A percentile compares a stretch with the other conserved stretches of the same genome.
These are phyloP conservation scores for Polymixis flavicincta DNA, from an alignment of 2,888 invertebrate genomes.

Conservation along the genomic window DNA sequence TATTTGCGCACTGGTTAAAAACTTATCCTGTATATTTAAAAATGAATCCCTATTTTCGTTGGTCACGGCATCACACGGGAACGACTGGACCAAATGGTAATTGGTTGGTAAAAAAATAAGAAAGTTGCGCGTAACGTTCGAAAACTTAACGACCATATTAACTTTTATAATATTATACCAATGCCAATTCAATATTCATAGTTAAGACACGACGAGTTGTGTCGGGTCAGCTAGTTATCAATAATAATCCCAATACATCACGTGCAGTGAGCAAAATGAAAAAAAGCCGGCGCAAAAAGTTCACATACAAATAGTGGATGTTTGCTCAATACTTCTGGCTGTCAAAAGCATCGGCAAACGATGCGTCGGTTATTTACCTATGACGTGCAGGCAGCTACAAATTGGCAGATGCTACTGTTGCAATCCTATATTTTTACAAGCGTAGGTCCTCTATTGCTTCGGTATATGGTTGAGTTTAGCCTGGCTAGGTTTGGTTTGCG, in stretches of 20 bases:
- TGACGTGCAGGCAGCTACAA: slow-evolving; percentile 79
- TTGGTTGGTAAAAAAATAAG: too few relatives aligned
- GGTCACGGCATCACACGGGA: too few relatives aligned
- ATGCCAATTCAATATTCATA: too few relatives aligned
- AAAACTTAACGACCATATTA: too few relatives aligned
- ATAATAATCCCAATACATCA: slow-evolving; percentile 48
- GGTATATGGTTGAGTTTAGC: slow-evolving; percentile 59
- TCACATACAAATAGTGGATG: slow-evolving; percentile 78
- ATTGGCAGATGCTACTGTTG: slow-evolving; percentile 76
- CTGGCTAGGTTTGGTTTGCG: slow-evolving; percentile 14
- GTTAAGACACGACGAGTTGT: too few relatives aligned
- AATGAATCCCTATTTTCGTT: too few relatives aligned
- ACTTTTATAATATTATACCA: too few relatives aligned
- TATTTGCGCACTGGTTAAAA: too few relatives aligned
- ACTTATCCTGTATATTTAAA: too few relatives aligned
- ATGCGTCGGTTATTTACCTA: slow-evolving; percentile 82
- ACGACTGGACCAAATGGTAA: too few relatives aligned
- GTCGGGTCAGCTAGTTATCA: too few relatives aligned
- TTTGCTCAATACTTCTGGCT: slow-evolving; percentile 82
- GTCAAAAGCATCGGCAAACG: slow-evolving; percentile 87
- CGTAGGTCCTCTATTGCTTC: slow-evolving; percentile 34
- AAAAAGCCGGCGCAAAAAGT: slow-evolving; percentile 66
- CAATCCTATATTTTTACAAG: slow-evolving; percentile 55
- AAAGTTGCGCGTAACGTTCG: too few relatives aligned
- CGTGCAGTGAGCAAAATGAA: slow-evolving; percentile 30